phyloP scores from a whole-genome alignment of 2,888 invertebrate species.

The Hyposoter didymator region DNA sequence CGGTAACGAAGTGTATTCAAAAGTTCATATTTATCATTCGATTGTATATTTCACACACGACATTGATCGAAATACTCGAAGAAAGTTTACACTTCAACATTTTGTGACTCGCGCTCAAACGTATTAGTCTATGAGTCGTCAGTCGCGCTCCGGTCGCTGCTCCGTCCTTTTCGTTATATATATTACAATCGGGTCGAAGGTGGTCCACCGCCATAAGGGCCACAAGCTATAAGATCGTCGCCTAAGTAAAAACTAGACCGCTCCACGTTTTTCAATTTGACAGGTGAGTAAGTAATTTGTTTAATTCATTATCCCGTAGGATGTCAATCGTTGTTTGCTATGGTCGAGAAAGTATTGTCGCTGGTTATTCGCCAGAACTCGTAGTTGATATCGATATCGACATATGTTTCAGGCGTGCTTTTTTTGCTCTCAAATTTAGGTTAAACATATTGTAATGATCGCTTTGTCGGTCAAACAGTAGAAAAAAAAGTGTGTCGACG shows the following conservation, averaged over 20 bases:
- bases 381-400: slow-evolving; percentile 36
- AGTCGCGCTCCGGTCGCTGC: neutral
- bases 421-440: slow-evolving; percentile 62
- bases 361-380: neutral
- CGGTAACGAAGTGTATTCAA: neutral
- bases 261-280: slow-evolving; percentile 76
- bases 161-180: slow-evolving; percentile 9
- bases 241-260: slow-evolving; percentile 67
- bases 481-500: neutral
- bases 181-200: neutral
- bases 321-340: neutral
- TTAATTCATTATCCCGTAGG: neutral
- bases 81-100: neutral
- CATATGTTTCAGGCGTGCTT: slow-evolving; percentile 71
- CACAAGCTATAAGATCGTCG: slow-evolving; percentile 41
- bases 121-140: neutral
- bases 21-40: neutral
- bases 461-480: neutral
- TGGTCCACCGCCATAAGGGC: neutral
- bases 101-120: neutral
- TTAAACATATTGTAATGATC: slow-evolving; percentile 60
- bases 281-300: slow-evolving; percentile 71
- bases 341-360: neutral
- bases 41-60: neutral
- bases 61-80: neutral